Conservation (phyloP, 1,140 invertebrate species). For the Anadara kagoshimensis region DNA sequence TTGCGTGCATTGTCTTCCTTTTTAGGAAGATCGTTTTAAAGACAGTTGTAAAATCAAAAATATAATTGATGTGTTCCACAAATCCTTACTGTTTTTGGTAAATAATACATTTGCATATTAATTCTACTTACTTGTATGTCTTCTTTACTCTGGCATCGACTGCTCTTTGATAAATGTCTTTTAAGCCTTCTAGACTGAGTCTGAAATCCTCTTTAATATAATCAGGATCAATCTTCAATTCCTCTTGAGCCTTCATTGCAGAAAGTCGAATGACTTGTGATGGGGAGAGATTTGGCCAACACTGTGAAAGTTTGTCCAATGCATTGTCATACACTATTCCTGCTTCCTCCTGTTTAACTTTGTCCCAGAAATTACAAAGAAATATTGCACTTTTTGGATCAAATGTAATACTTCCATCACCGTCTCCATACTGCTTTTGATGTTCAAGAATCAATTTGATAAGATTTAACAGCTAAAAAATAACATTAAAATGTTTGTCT, state of each 20-base stretch:
- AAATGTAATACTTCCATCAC: slow-evolving; percentile 24
- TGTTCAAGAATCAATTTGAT: slow-evolving; percentile 50
- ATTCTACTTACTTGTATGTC: slow-evolving; percentile 49
- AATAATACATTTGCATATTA: not conserved
- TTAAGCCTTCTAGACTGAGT: slow-evolving; percentile 39
- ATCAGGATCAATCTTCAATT: slow-evolving; percentile 38
- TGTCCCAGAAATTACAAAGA: slow-evolving; percentile 62
- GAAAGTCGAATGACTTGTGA: slow-evolving; percentile 49
- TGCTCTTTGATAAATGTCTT: slow-evolving; percentile 39
- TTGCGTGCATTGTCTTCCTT: no score
- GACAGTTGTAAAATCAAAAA: no score
- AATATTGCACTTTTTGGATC: slow-evolving; percentile 57
- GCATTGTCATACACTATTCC: slow-evolving; percentile 48
- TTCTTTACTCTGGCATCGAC: slow-evolving; percentile 37
- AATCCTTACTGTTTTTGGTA: no score
- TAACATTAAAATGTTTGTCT: not conserved
- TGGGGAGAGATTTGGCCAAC: slow-evolving; percentile 52
- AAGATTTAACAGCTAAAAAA: slow-evolving; percentile 54
- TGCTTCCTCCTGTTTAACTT: slow-evolving; percentile 38
- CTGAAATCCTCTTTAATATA: slow-evolving; percentile 49
- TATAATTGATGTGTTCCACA: no score
- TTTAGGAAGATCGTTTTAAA: no score
- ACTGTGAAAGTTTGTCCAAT: slow-evolving; percentile 39
- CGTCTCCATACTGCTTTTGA: slow-evolving; percentile 31
- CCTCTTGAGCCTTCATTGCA: slow-evolving; percentile 36